Conservation (phyloP, 2,797 vertebrate genomes). For the Tenualosa ilisha region DNA sequence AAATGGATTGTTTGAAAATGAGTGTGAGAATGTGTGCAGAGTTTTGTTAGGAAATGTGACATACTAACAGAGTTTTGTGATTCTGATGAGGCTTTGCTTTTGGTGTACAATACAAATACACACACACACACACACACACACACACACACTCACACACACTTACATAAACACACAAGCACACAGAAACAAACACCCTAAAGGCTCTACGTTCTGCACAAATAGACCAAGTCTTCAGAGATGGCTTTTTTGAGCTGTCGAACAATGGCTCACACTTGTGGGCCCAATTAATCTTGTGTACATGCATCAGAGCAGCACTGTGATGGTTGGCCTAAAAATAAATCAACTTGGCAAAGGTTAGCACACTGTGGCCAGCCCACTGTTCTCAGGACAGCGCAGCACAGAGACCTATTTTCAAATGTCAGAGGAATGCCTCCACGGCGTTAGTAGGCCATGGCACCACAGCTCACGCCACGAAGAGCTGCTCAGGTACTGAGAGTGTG, state of each 20-base stretch:
- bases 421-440: neutral
- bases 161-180: neutral
- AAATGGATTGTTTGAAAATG: neutral
- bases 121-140: neutral
- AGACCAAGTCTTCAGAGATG: slow-evolving; percentile 6
- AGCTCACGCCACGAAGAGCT: neutral
- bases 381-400: neutral
- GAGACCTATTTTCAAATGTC: slow-evolving; percentile 10
- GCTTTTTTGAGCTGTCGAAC: neutral
- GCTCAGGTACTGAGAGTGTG: neutral
- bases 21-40: neutral
- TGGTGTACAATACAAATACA: neutral
- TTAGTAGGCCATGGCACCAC: neutral
- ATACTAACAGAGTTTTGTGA: neutral
- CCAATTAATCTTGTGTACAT: slow-evolving; percentile 7
- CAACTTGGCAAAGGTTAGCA: slow-evolving; percentile 6
- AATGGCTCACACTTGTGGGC: neutral
- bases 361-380: neutral
- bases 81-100: neutral
- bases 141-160: neutral
- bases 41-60: neutral
- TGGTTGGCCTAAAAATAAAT: neutral
- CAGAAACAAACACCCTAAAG: neutral
- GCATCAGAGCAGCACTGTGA: neutral
- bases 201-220: neutral